Percentiles rank a stretch among this genome's conserved stretches.
These are phyloP conservation scores for Carettochelys insculpta DNA, from an alignment of 2,113 vertebrate species.

Conservation along the genomic window DNA sequence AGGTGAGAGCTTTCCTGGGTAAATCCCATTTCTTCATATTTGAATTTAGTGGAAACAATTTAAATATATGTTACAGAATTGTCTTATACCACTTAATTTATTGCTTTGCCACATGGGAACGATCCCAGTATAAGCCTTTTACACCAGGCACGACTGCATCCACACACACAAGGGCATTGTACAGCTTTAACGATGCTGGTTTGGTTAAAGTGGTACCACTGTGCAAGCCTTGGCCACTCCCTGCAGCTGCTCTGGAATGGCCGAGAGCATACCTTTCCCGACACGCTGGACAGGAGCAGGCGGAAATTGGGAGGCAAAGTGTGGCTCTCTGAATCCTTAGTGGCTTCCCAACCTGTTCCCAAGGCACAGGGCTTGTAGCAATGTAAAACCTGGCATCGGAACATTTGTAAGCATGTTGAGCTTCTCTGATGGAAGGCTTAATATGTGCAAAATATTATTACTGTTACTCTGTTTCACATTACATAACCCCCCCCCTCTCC, in stretches of 20 bases:
- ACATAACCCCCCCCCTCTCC: background rate
- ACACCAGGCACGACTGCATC: background rate
- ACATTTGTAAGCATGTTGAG: background rate
- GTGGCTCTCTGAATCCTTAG: accelerated
- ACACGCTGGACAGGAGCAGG: background rate
- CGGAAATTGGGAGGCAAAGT: background rate
- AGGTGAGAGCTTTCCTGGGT: too few relatives aligned
- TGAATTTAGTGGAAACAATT: too few relatives aligned
- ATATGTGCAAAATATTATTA: background rate
- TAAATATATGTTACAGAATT: background rate
- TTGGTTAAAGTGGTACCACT: background rate
- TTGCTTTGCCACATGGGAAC: background rate
- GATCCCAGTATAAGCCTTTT: background rate
- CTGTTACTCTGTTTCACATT: background rate
- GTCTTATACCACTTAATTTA: background rate
- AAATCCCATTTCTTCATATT: too few relatives aligned
- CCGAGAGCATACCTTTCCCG: accelerated
- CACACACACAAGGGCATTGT: background rate
- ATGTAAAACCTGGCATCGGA: accelerated
- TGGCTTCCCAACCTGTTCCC: background rate
- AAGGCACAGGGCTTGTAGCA: background rate
- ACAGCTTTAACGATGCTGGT: background rate
- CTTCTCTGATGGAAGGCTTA: background rate
- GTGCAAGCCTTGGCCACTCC: background rate
- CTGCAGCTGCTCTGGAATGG: accelerated